A percentile compares a stretch with the other conserved stretches of the same genome.
Conservation (phyloP, 1,140 invertebrate genomes). For the Drosophila guanche region DNA sequence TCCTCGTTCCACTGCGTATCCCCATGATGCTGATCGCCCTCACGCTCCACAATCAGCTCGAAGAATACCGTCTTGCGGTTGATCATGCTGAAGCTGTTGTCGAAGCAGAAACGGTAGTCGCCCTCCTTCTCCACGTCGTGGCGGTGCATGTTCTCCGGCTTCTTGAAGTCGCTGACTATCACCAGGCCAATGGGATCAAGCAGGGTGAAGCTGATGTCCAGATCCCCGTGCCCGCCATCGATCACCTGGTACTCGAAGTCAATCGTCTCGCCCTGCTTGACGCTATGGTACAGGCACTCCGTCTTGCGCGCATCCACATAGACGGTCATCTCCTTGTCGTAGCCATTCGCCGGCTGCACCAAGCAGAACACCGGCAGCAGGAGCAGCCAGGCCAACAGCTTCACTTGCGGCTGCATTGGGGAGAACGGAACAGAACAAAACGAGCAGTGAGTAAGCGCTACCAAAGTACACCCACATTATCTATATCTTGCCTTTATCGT, state of each 20-base stretch:
- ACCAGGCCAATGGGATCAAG: constrained; percentile 87
- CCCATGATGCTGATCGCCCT: constrained; percentile 81
- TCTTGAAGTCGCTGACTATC: constrained; percentile 88
- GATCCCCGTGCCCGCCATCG: constrained; percentile 89
- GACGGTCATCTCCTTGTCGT: constrained; percentile 88
- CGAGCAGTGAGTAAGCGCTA: constrained; percentile 5
- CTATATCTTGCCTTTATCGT: too few relatives aligned
- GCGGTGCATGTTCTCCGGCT: constrained; percentile 88
- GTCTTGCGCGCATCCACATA: constrained; percentile 87
- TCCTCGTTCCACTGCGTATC: constrained; percentile 85
- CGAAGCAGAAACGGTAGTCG: constrained; percentile 92
- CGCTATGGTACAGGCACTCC: constrained; percentile 89
- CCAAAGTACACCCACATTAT: background rate
- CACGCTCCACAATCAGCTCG: constrained; percentile 88
- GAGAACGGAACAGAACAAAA: background rate
- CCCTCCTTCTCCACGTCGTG: constrained; percentile 86
- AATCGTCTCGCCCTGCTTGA: constrained; percentile 86
- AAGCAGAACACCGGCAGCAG: constrained; percentile 12
- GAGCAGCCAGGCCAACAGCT: constrained; percentile 4
- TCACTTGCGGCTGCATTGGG: background rate
- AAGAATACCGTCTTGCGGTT: constrained; percentile 92
- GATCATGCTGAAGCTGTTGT: constrained; percentile 92
- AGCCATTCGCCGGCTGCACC: constrained; percentile 42
- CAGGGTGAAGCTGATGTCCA: constrained; percentile 90
- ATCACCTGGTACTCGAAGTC: constrained; percentile 92